phyloP scores from a whole-genome alignment of 2,797 vertebrate species.

The Hoplostethus atlanticus region DNA sequence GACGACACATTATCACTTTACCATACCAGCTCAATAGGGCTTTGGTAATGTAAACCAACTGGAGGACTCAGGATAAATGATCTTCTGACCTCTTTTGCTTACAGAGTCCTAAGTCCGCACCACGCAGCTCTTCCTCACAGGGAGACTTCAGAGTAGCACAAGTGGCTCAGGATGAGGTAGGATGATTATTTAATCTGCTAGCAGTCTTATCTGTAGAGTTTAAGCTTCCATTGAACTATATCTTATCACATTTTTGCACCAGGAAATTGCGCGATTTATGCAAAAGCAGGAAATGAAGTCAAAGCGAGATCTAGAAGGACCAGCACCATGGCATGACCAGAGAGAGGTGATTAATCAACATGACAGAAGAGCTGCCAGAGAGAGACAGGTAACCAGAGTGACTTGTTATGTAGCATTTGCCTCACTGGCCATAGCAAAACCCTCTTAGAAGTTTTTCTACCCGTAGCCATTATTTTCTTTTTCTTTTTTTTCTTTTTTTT shows the following conservation, averaged over 20 bases:
- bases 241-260: neutral
- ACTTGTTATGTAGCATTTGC: neutral
- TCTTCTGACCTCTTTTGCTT: neutral
- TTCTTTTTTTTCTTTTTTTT: too few species aligned
- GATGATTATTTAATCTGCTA: neutral
- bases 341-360: slow-evolving; percentile 63
- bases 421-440: too few species aligned
- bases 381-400: slow-evolving; percentile 68
- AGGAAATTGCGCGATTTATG: slow-evolving; percentile 89
- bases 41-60: neutral
- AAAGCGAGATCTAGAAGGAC: slow-evolving; percentile 78
- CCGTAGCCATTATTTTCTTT: too few species aligned
- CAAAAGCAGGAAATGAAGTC: slow-evolving; percentile 86
- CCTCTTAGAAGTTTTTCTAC: neutral
- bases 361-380: slow-evolving; percentile 64
- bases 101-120: slow-evolving; percentile 62
- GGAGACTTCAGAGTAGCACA: slow-evolving; percentile 85
- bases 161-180: slow-evolving; percentile 87
- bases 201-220: neutral
- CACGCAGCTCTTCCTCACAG: slow-evolving; percentile 53
- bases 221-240: neutral
- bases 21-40: neutral
- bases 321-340: slow-evolving; percentile 64
- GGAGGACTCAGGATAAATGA: neutral
- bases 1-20: neutral